Percentiles rank a stretch among this genome's conserved stretches.
Conservation (phyloP, 2,888 invertebrate genomes). For the Crematogaster levior region DNA sequence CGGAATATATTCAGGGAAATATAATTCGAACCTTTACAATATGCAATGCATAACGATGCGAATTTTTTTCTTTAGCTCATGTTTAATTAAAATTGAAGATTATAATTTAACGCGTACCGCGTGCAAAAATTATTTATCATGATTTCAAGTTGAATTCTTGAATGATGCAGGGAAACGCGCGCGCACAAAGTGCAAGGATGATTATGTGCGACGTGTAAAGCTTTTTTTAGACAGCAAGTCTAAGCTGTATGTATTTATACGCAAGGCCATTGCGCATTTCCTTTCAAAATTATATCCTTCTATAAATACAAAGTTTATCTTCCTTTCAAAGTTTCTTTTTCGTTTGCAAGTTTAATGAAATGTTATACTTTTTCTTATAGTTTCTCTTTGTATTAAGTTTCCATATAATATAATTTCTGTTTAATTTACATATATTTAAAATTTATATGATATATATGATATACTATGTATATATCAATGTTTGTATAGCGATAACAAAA, state of each 20-base stretch:
- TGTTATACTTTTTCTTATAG: too few relatives aligned
- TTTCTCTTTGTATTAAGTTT: too few relatives aligned
- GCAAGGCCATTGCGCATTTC: conserved; percentile 4
- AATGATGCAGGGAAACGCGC: too few relatives aligned
- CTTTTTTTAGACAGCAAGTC: conserved; percentile 33
- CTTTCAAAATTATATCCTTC: neutral
- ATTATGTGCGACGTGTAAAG: conserved; percentile 9
- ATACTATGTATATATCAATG: neutral
- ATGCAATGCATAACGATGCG: neutral
- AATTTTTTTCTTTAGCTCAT: neutral
- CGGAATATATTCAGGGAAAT: neutral
- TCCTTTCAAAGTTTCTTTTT: neutral
- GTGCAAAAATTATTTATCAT: too few relatives aligned
- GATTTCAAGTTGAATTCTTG: neutral
- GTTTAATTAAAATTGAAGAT: neutral
- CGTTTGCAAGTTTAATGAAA: too few relatives aligned
- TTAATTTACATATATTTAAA: too few relatives aligned
- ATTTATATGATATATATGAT: neutral
- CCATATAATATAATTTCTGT: too few relatives aligned
- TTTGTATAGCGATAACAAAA: neutral
- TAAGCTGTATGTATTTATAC: conserved; percentile 22
- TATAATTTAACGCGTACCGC: neutral
- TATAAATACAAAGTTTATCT: neutral
- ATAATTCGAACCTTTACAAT: conserved; percentile 9
- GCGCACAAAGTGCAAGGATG: conserved; percentile 23